Evolutionary conservation across 2,797 vertebrate genomes (phyloP).

Genomic region (Luscinia megarhynchos): DNA sequence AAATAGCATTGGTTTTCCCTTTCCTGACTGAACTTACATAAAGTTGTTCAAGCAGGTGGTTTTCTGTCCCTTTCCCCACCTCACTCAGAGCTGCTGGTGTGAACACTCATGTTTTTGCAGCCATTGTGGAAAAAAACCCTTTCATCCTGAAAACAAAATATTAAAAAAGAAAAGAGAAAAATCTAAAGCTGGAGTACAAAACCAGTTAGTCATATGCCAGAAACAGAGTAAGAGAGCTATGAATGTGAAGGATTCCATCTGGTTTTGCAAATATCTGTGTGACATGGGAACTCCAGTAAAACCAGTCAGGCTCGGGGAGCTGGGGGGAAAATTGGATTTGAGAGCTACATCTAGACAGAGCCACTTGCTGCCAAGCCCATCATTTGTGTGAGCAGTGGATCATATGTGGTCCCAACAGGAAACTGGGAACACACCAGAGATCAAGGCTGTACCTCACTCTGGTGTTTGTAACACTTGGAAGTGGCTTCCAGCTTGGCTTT

Average conservation of each 20-base stretch:
- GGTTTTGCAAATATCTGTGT: not conserved
- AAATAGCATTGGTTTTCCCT: constrained; percentile 15
- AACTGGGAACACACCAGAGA: not conserved
- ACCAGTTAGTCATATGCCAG: not conserved
- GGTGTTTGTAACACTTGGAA: not conserved
- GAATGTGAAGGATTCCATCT: not conserved
- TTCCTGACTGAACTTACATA: constrained; percentile 21
- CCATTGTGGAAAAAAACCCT: not conserved
- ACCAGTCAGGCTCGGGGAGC: not conserved
- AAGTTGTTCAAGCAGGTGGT: constrained; percentile 45
- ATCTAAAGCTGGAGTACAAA: not conserved
- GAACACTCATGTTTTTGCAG: constrained; percentile 17
- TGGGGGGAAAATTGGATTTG: not conserved
- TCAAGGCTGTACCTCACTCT: not conserved
- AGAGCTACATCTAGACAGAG: not conserved
- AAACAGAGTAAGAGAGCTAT: not conserved
- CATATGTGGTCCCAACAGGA: not conserved
- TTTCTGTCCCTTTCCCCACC: constrained; percentile 19
- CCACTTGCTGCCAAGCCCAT: not conserved
- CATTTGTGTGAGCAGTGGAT: not conserved
- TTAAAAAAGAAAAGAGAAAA: not conserved
- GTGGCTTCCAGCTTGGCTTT: not conserved
- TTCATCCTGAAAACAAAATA: constrained; percentile 17
- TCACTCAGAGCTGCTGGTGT: not conserved
- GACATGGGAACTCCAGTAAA: not conserved